Base-by-base conservation (phyloP, 2,797 vertebrate genomes). In the Micromesistius poutassou region DNA sequence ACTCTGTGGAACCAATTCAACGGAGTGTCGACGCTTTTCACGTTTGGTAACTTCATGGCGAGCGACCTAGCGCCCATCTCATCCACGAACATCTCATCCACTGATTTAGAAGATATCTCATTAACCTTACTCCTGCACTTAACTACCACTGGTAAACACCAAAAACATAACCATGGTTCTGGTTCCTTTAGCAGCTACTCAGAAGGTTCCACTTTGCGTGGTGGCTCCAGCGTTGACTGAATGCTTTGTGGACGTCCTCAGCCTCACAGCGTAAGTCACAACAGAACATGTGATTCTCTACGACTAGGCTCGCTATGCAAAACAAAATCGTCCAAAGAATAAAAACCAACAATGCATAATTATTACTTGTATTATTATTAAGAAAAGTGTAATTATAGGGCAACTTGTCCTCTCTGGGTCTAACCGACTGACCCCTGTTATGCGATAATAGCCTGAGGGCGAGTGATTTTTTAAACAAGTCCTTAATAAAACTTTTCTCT, bases 401-500 rank as follows among this genome's bases (percentile, higher is more conserved):
- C 40, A 42, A 12, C 46, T 55, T 19, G 46, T 22, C 46, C 16
- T 55, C 46, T 55, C 46, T 55, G 46, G 46, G 5, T 50, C 46
- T 16, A 1, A 50, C 2, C 1, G 46, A 19, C 19, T 55, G 46
- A 55, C 46, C 46, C 46, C 10, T 22, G 46, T 3, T 55, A 22
- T 55, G 46, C 19, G 46, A 55, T 55, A 22, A 55, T 55, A 6
- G 55, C 55, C n/a, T 62, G 22, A 62, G 55, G 46, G 46, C 19
- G 46, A 22, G 46, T 22, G 84, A 50, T 80, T 87, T 87, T 84
- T 81, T 68, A 33, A 73, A 77, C 75, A 77, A 76, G 82, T 75
- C 77, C 80, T 83, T 83, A 74, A 4, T 28, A 75, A 86, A 82
- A 85, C 78, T 79, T 81, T 25, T 30, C 31, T 77, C 31, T 76